phyloP scores from a whole-genome alignment of 2,888 invertebrate species.

The Xestoiulus laeticollis region DNA sequence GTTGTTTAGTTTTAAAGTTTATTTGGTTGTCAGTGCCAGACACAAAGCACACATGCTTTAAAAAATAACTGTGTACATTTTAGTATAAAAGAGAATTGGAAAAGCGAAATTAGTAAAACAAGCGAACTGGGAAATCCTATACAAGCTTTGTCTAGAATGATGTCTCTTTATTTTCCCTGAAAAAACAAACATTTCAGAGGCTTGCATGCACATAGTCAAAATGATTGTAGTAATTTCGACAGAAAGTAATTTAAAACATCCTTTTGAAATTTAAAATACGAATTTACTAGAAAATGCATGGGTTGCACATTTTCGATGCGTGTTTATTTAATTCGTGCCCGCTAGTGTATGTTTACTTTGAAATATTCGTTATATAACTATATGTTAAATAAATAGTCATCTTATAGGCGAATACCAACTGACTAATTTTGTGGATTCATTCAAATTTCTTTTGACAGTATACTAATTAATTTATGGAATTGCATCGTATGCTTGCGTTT shows the following conservation, averaged over 20 bases:
- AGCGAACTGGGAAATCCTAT: neutral
- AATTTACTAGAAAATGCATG: too few species aligned
- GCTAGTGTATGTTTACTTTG: too few species aligned
- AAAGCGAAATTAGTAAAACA: neutral
- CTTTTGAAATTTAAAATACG: neutral
- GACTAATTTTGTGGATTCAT: neutral
- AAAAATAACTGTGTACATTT: neutral
- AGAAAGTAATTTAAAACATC: neutral
- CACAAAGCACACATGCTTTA: neutral
- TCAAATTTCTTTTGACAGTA: neutral
- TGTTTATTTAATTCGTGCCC: too few species aligned
- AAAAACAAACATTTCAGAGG: neutral
- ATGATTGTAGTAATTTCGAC: too few species aligned
- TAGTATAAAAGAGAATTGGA: neutral
- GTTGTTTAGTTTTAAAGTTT: neutral
- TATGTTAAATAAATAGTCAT: too few species aligned
- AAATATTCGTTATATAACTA: too few species aligned
- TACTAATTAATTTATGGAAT: constrained; percentile 9
- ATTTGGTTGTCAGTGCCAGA: neutral
- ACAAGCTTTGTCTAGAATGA: neutral
- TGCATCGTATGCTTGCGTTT: neutral
- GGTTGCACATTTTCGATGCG: too few species aligned
- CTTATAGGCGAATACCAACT: too few species aligned
- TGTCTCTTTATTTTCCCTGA: neutral
- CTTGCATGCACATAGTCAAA: too few species aligned